These are phyloP conservation scores for Diabrotica balteata DNA, from an alignment of 2,888 invertebrate species.

Conservation along the genomic window DNA sequence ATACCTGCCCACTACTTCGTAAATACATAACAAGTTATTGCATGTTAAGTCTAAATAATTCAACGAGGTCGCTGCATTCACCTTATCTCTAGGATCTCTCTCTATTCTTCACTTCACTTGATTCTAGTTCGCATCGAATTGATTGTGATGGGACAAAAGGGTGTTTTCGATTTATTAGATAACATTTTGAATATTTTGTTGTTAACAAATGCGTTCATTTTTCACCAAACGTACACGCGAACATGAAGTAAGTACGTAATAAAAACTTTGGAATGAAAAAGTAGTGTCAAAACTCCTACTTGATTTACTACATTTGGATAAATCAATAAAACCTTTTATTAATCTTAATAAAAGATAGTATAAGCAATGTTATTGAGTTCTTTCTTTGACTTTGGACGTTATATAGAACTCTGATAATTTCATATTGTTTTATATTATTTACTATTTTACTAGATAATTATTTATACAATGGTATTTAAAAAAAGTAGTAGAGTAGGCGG, in stretches of 20 bases:
- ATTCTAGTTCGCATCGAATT: conserved; percentile 10
- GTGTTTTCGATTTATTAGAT: conserved; percentile 20
- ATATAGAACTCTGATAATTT: no score
- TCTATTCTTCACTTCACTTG: conserved; percentile 22
- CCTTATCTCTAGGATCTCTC: conserved; percentile 24
- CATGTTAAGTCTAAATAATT: conserved; percentile 26
- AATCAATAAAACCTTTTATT: no score
- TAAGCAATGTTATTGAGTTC: no score
- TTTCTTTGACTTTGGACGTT: no score
- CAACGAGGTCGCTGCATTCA: conserved; percentile 23
- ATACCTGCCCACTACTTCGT: background rate
- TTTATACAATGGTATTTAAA: no score
- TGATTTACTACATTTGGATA: no score
- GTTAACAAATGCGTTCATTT: conserved; percentile 8
- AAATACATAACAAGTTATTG: conserved; percentile 22
- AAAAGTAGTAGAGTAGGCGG: no score
- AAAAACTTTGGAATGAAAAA: background rate
- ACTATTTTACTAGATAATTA: no score
- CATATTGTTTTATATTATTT: no score
- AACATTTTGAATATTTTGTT: conserved; percentile 7
- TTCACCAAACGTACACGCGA: conserved; percentile 2
- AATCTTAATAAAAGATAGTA: no score
- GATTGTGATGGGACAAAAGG: conserved; percentile 21
- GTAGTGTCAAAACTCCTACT: no score
- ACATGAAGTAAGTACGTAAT: background rate